A percentile compares a stretch with the other conserved stretches of the same genome.
These are phyloP conservation scores for Athripsodes cinereus DNA, from an alignment of 2,888 invertebrate genomes.

Conservation along the genomic window DNA sequence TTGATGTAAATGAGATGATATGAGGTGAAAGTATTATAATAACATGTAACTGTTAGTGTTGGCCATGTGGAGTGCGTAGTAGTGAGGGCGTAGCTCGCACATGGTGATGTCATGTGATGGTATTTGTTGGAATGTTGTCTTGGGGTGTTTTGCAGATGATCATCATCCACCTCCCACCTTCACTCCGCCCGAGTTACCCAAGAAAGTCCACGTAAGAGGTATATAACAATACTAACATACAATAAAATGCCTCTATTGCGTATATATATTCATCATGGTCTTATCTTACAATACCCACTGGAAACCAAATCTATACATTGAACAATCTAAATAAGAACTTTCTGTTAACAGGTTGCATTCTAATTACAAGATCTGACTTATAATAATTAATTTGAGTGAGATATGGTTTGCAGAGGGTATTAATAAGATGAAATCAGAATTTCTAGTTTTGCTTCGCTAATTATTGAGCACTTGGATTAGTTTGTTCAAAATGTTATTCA, in stretches of 20 bases:
- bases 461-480: background rate
- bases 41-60: background rate
- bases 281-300: background rate
- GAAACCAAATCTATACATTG: background rate
- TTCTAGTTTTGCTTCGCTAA: background rate
- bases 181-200: constrained; percentile 98
- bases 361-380: too few relatives aligned
- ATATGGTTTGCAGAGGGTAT: background rate
- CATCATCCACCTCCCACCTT: constrained; percentile 96
- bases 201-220: constrained; percentile 97
- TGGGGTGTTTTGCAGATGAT: constrained; percentile 84
- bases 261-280: background rate
- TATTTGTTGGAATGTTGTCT: constrained; percentile 52
- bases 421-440: background rate
- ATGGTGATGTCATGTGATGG: constrained; percentile 31
- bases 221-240: constrained; percentile 47
- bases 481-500: background rate
- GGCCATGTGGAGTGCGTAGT: background rate
- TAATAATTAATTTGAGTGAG: too few relatives aligned
- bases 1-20: too few relatives aligned
- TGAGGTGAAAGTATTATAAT: background rate
- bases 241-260: constrained; percentile 40
- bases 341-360: background rate
- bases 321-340: background rate
- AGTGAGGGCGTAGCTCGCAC: background rate